Evolutionary conservation across 2,113 vertebrate species (phyloP).

Genomic region (Lophochroa leadbeateri): DNA sequence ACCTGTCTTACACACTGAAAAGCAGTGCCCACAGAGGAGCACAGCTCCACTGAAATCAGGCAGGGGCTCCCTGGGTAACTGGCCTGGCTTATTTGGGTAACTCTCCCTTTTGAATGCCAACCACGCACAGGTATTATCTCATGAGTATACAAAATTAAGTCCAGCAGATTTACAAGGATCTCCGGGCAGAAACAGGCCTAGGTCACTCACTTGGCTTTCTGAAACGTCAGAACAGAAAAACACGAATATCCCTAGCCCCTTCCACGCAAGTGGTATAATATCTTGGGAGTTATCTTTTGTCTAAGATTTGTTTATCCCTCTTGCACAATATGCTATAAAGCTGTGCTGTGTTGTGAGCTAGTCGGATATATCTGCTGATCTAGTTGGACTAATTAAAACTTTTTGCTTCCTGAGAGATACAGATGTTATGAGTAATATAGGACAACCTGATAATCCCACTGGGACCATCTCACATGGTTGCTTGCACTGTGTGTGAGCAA

Average conservation of each 20-base stretch:
- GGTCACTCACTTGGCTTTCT: neutral
- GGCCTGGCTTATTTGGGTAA: neutral
- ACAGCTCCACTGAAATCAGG: neutral
- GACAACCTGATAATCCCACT: neutral
- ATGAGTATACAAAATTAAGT: neutral
- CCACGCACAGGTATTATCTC: neutral
- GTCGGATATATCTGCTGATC: neutral
- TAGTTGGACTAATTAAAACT: constrained; percentile 46
- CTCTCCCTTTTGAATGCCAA: neutral
- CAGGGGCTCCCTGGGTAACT: neutral
- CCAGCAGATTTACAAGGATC: neutral
- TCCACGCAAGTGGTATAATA: neutral
- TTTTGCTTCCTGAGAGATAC: neutral
- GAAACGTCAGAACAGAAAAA: neutral
- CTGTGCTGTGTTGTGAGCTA: neutral
- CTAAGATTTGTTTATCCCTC: constrained; percentile 37
- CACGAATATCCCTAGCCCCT: neutral
- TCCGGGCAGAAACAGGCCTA: neutral
- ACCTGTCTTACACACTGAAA: neutral
- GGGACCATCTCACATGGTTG: neutral
- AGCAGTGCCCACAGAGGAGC: neutral
- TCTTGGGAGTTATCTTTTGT: neutral
- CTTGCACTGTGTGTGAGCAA: neutral
- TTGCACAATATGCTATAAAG: neutral
- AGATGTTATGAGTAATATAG: neutral